Evolutionary conservation across 2,797 vertebrate species (phyloP), one percentile per base, ranked within the genome.

Genomic region (Champsocephalus gunnari): DNA sequence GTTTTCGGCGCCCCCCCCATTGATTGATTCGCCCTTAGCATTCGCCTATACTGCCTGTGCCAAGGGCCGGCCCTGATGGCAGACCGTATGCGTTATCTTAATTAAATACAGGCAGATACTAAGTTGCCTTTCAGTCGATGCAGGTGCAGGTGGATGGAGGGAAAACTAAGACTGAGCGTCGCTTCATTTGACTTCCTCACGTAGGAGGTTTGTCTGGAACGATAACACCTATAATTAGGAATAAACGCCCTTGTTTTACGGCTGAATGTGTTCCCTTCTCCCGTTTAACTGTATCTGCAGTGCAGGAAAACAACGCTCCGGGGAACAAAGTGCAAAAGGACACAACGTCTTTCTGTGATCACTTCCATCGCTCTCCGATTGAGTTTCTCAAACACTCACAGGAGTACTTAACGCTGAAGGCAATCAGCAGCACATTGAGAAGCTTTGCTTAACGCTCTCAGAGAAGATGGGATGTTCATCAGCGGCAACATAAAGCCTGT

Each of bases 371-470:
- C 51, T 72, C 49, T 50, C 62, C 69, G 48, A 71, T 51, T 63
- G 61, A 67, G 43, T 85, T 59, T 64, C 44, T 45, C 38, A 66
- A 5, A 41, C 17, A 41, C 57, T 56, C 17, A 49, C 55, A 62
- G 51, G 75, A 58, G 54, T 66, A 53, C 82, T 88, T 66, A 72
- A 61, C 44, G 44, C 66, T 58, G 9, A 73, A 71, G 63, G 65
- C 77, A 49, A 77, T 75, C 65, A 53, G 43, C 47, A 47, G 32
- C 54, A 43, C 77, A 82, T 62, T 79, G 70, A 73, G 77, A 80
- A 77, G 65, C 61, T 11, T 69, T 71, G 61, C 54, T 57, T 81
- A 75, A 81, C 64, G 83, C 75, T 83, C 78, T 59, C 79, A 44
- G 71, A 66, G 71, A 73, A 81, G 84, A 79, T 82, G 71, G 82